Evolutionary conservation across 2,888 invertebrate genomes (phyloP).

Genomic region (Heliconius erato): DNA sequence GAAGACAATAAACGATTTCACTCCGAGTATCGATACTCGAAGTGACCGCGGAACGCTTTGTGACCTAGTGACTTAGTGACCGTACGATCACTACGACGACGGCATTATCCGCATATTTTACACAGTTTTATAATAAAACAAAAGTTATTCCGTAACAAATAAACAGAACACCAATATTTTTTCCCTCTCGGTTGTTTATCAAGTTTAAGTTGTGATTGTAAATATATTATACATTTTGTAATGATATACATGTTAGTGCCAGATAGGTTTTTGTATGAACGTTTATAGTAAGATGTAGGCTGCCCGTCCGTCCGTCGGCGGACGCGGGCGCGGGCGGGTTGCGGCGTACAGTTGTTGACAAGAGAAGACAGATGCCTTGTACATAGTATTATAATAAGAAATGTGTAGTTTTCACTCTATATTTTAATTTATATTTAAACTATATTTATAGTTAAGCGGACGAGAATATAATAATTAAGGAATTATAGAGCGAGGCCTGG

Average conservation of each 20-base stretch:
- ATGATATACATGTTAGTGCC: slow-evolving; percentile 84
- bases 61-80: not conserved
- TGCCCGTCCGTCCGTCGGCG: slow-evolving; percentile 35
- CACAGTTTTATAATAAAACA: slow-evolving; percentile 21
- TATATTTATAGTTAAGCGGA: slow-evolving; percentile 80
- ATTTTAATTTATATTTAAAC: slow-evolving; percentile 84
- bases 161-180: slow-evolving; percentile 72
- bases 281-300: slow-evolving; percentile 68
- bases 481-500: slow-evolving; percentile 64
- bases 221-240: slow-evolving; percentile 85
- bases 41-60: slow-evolving; percentile 8
- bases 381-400: slow-evolving; percentile 79
- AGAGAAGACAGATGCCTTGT: slow-evolving; percentile 78
- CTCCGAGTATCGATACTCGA: not conserved
- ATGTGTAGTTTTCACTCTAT: slow-evolving; percentile 84
- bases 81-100: slow-evolving; percentile 5
- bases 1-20: slow-evolving; percentile 47
- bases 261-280: slow-evolving; percentile 84
- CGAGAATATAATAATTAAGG: slow-evolving; percentile 70
- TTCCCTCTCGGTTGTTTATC: slow-evolving; percentile 83
- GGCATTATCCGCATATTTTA: not conserved
- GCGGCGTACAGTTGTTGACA: slow-evolving; percentile 58
- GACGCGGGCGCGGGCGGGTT: not conserved
- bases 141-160: slow-evolving; percentile 34
- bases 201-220: slow-evolving; percentile 85